phyloP scores from a whole-genome alignment of 2,888 invertebrate species.

The Imbricaverruca yamaguchii region DNA sequence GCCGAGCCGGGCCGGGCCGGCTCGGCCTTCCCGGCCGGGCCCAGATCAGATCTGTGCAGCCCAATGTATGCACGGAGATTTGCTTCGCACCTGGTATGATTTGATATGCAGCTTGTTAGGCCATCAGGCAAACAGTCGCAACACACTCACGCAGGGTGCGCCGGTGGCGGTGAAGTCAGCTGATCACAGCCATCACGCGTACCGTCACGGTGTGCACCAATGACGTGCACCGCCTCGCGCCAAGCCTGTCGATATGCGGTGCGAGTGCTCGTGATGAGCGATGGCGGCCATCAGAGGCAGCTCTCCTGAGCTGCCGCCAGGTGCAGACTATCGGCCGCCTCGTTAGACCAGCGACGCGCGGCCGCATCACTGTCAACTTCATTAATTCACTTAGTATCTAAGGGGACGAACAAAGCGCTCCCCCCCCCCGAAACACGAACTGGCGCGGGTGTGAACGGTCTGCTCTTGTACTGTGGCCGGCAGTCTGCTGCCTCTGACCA shows the following conservation, averaged over 20 bases:
- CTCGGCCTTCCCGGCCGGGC: not conserved
- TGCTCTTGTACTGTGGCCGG: too few relatives aligned
- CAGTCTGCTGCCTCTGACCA: too few relatives aligned
- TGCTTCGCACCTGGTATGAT: too few relatives aligned
- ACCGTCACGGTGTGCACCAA: too few relatives aligned
- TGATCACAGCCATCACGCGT: too few relatives aligned
- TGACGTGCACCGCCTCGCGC: too few relatives aligned
- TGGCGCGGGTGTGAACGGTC: not conserved
- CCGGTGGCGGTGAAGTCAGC: not conserved
- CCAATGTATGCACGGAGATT: too few relatives aligned
- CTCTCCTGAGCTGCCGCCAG: too few relatives aligned
- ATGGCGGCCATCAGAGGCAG: not conserved
- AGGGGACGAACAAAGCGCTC: not conserved
- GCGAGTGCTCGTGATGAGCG: not conserved
- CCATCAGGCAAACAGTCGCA: too few relatives aligned
- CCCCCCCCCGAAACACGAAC: not conserved
- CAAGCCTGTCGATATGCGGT: not conserved
- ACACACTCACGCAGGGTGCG: too few relatives aligned
- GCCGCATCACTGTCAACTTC: not conserved
- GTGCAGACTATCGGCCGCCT: not conserved
- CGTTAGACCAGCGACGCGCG: not conserved
- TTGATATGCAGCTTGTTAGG: too few relatives aligned
- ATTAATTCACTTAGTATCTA: slow-evolving; percentile 9
- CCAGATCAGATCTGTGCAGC: not conserved
- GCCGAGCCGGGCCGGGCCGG: not conserved